Percentiles rank a stretch among this genome's conserved stretches.
Conservation (phyloP, 2,888 invertebrate genomes). For the Drosophila rellima region DNA sequence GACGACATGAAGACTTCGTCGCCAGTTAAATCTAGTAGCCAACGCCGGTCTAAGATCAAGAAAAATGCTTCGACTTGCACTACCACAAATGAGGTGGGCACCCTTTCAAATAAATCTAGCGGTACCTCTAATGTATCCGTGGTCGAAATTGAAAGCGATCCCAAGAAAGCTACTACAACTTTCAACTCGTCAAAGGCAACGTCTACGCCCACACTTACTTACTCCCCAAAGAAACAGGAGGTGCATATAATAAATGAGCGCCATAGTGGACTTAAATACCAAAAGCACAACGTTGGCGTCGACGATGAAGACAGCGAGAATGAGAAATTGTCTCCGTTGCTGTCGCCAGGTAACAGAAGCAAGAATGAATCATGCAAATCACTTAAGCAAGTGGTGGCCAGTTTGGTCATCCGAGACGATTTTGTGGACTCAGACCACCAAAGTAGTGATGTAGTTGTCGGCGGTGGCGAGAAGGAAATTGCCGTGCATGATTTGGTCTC, state of each 20-base stretch:
- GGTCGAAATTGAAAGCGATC: slow-evolving; percentile 63
- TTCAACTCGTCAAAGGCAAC: slow-evolving; percentile 37
- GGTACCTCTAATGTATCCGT: slow-evolving; percentile 52
- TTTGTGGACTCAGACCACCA: slow-evolving; percentile 35
- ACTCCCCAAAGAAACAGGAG: slow-evolving; percentile 81
- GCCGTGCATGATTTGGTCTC: slow-evolving; percentile 44
- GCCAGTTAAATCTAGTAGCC: slow-evolving; percentile 83
- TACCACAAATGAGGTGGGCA: slow-evolving; percentile 75
- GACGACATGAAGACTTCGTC: slow-evolving; percentile 80
- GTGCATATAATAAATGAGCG: slow-evolving; percentile 89
- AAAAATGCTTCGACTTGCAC: slow-evolving; percentile 82
- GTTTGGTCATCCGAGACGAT: slow-evolving; percentile 34
- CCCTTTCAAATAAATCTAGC: slow-evolving; percentile 53
- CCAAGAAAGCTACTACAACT: slow-evolving; percentile 47
- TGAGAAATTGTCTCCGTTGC: slow-evolving; percentile 92
- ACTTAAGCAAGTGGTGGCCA: slow-evolving; percentile 62
- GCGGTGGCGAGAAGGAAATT: slow-evolving; percentile 17
- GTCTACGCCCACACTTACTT: slow-evolving; percentile 16
- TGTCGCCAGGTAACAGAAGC: slow-evolving; percentile 84
- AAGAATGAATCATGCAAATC: slow-evolving; percentile 66
- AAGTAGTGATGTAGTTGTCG: slow-evolving; percentile 28
- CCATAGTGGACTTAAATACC: slow-evolving; percentile 73
- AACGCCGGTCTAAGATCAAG: slow-evolving; percentile 82
- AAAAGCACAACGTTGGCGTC: slow-evolving; percentile 52
- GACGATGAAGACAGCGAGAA: slow-evolving; percentile 93